These are phyloP conservation scores for Eupleurogrammus muticus DNA, from an alignment of 2,797 vertebrate genomes.

Conservation along the genomic window DNA sequence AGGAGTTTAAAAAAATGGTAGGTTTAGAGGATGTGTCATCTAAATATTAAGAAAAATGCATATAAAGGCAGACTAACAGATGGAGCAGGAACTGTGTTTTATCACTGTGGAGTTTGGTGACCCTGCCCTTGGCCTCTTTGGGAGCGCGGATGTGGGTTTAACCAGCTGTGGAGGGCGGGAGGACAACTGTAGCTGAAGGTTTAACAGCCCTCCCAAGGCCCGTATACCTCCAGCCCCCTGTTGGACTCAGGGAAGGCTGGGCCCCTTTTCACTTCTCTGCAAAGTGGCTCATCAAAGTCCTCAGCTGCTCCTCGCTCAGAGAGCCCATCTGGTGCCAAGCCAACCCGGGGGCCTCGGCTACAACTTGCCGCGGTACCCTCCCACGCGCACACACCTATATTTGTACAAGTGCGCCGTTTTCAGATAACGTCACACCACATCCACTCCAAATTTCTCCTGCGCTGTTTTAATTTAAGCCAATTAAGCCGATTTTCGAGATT, in stretches of 20 bases:
- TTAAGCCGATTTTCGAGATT: constrained; percentile 74
- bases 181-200: constrained; percentile 64
- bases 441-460: constrained; percentile 58
- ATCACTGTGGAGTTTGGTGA: constrained; percentile 51
- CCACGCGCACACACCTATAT: constrained; percentile 25
- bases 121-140: constrained; percentile 53
- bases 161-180: constrained; percentile 69
- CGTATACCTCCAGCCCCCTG: constrained; percentile 43
- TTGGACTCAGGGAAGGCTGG: constrained; percentile 47
- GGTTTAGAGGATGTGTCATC: constrained; percentile 22
- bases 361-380: constrained; percentile 41
- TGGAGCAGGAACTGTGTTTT: constrained; percentile 56
- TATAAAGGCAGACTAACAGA: constrained; percentile 36
- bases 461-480: constrained; percentile 79
- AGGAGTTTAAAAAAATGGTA: constrained; percentile 14
- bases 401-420: constrained; percentile 49
- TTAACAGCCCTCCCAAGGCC: constrained; percentile 70
- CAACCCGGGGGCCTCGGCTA: constrained; percentile 44
- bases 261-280: constrained; percentile 46
- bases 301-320: constrained; percentile 68
- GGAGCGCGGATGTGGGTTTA: constrained; percentile 49
- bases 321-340: constrained; percentile 72
- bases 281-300: constrained; percentile 62
- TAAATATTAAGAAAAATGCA: constrained; percentile 22
- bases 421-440: constrained; percentile 67